Evolutionary conservation across 2,888 invertebrate species (phyloP), one percentile per base, ranked within the genome.

Genomic region (Neoaliturus tenellus): DNA sequence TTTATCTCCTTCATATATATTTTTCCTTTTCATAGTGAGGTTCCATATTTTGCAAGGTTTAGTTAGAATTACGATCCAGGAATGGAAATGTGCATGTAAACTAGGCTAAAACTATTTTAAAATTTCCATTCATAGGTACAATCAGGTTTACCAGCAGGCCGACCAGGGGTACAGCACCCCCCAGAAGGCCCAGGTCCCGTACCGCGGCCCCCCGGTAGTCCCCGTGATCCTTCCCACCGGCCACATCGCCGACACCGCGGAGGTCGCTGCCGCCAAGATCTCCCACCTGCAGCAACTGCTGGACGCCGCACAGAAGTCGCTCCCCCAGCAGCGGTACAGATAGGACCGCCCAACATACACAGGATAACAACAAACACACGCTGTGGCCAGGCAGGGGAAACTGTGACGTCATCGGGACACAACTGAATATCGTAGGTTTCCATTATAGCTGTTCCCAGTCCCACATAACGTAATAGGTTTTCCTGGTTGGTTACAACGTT

Each of bases 201-300:
- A 78, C 78, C 51, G 48, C 6, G 78, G 78, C 1, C 78, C 78
- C 20, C 78, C 78, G 1, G 78, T 55, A 6, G 55, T 55, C 4
- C 48, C 78, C 20, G 78, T 78, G 33, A 35, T 78, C 33, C 78
- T 78, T n/a, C 78, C 78, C 55, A n/a, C 31, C 14, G 78, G 78
- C 3, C 89, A 90, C 80, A 89, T 91, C 10, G 89, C 89, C 85
- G 92, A 92, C 85, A 91, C 91, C 0, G 90, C 91, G 12, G 92
- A 92, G 88, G 92, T 92, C 6, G 89, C 89, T 5, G 83, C 83
- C 28, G 83, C 83, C 33, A 83, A 83, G 67, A 62, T 62, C 35
- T 67, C 78, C 48, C 83, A 83, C 39, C 80, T 83, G 12, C 78
- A 67, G 20, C 78, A 62, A 33, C 48, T 80, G 14, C 35, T 78